phyloP scores from a whole-genome alignment of 2,797 vertebrate species.

The Antennarius maculatus region DNA sequence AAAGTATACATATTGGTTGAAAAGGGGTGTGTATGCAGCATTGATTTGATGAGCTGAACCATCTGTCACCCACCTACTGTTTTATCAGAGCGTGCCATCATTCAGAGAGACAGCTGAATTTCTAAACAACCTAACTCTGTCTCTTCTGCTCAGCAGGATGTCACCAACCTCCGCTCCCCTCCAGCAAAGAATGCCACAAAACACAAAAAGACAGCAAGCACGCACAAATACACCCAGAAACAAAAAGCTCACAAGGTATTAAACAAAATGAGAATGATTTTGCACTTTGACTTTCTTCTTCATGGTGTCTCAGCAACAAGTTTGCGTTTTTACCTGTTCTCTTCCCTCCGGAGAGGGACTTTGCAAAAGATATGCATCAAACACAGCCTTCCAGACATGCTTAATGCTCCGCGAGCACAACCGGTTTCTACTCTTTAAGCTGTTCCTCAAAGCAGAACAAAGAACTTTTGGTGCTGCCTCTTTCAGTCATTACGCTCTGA shows the following conservation, averaged over 20 bases:
- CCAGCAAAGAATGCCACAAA: constrained; percentile 13
- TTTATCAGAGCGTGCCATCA: constrained; percentile 36
- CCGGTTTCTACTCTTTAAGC: no score
- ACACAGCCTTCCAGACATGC: constrained; percentile 27
- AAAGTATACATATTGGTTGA: background rate
- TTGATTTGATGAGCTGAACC: constrained; percentile 44
- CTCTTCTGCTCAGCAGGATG: constrained; percentile 14
- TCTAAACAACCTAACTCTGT: constrained; percentile 25
- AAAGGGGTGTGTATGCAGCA: constrained; percentile 8
- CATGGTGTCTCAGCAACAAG: constrained; percentile 7
- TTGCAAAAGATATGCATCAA: constrained; percentile 30
- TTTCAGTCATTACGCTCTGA: no score
- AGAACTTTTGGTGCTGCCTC: no score
- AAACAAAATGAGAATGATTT: constrained; percentile 25
- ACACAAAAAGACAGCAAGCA: background rate
- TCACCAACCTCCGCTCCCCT: constrained; percentile 26
- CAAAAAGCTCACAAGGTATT: constrained; percentile 12
- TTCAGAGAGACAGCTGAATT: constrained; percentile 49
- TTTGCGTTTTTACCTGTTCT: constrained; percentile 31
- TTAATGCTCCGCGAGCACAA: constrained; percentile 20
- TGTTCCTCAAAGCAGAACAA: no score
- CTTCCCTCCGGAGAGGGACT: constrained; percentile 4
- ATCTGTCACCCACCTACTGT: constrained; percentile 42
- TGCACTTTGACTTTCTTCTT: constrained; percentile 33
- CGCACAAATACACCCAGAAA: constrained; percentile 13